Evolutionary conservation across 2,797 vertebrate genomes (phyloP).

Genomic region (Bryconaethiops microstoma): DNA sequence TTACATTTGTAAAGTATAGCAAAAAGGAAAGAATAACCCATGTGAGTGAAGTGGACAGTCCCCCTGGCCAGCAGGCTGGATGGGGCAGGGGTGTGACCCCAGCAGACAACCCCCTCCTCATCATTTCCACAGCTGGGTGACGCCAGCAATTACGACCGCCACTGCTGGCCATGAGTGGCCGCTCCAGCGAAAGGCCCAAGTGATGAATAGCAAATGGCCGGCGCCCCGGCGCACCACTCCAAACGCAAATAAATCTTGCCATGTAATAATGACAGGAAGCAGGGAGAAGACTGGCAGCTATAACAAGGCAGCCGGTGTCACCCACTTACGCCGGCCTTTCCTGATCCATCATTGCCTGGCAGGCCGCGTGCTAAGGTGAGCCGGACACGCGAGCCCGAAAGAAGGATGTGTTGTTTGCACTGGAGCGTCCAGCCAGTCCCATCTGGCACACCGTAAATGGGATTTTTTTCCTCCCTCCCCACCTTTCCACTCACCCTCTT

Average conservation of each 20-base stretch:
- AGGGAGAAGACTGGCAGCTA: constrained; percentile 87
- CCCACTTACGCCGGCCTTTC: constrained; percentile 82
- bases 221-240: constrained; percentile 79
- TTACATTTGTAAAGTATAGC: too few species aligned
- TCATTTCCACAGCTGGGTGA: constrained; percentile 87
- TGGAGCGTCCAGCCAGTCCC: constrained; percentile 88
- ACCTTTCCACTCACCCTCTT: constrained; percentile 21
- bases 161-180: constrained; percentile 73
- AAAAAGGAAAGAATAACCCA: constrained; percentile 13
- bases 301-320: constrained; percentile 90
- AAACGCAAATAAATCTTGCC: constrained; percentile 92
- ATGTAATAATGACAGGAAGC: constrained; percentile 89
- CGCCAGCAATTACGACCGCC: constrained; percentile 86
- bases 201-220: constrained; percentile 92
- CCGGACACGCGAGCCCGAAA: constrained; percentile 84
- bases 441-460: constrained; percentile 89
- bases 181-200: constrained; percentile 74
- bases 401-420: constrained; percentile 89
- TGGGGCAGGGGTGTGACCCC: constrained; percentile 69
- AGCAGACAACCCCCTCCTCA: constrained; percentile 74
- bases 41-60: constrained; percentile 32
- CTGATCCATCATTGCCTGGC: constrained; percentile 90
- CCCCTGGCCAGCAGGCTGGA: constrained; percentile 38
- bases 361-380: constrained; percentile 76
- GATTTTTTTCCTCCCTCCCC: constrained; percentile 70